Conservation (phyloP, 2,113 vertebrate species). For the Phocoena phocoena region DNA sequence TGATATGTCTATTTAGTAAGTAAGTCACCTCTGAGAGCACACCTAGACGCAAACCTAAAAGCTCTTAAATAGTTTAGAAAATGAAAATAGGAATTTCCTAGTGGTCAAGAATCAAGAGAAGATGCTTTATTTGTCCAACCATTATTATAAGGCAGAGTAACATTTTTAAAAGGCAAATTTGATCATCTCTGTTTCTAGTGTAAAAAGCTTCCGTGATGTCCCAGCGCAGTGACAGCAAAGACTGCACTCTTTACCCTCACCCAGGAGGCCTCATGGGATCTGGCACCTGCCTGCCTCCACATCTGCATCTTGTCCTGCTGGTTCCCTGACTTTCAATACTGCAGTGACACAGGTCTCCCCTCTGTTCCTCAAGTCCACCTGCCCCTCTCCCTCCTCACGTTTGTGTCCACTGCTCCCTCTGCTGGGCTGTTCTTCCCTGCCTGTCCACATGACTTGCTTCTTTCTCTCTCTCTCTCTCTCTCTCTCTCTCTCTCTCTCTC, state of each 20-base stretch:
- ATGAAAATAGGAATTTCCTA: neutral
- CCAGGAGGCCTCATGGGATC: neutral
- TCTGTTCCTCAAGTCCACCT: neutral
- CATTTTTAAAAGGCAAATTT: neutral
- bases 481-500: too few relatives aligned
- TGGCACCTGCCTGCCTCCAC: rapidly evolving
- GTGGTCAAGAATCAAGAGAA: neutral
- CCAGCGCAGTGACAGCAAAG: neutral
- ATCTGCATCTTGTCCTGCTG: rapidly evolving
- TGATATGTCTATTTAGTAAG: neutral
- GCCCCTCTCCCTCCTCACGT: neutral
- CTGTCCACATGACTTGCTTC: neutral
- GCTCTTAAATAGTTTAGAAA: neutral
- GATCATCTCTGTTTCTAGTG: neutral
- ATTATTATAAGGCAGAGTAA: neutral
- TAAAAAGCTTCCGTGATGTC: neutral
- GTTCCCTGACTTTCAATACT: neutral
- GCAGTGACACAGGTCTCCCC: neutral
- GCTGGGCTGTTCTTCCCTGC: neutral
- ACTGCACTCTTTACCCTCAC: neutral
- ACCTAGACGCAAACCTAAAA: constrained; percentile 31
- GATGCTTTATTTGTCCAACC: neutral
- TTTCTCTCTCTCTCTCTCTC: neutral
- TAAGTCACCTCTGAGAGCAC: neutral
- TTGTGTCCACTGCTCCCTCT: neutral